Base-by-base conservation (phyloP, 1,140 invertebrate species). In the Drosophila pachea region DNA sequence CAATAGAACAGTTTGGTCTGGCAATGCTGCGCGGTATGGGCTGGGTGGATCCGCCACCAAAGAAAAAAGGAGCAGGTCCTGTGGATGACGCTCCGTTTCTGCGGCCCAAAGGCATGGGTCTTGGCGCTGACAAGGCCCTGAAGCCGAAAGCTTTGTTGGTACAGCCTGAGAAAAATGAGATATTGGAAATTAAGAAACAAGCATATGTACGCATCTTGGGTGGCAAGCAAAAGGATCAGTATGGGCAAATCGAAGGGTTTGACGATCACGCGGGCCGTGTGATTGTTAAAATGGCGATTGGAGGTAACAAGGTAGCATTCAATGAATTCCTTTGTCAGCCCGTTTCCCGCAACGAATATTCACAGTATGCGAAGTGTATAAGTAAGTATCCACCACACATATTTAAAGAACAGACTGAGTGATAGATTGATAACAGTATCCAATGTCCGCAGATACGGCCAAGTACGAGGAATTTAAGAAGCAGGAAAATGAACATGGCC, bases 1-100 rank as follows among this genome's bases (percentile, higher is more conserved):
- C 97, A 2, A 93, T 99, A 48, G 92, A 93, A 87, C 92, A 95
- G 48, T 99, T 94, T 94, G 97, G 97, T 6, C 71, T 96, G 76
- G 97, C 97, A 5, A 95, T 98, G 94, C 90, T 99, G 11, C 90
- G 97, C 77, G 97, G 97, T 36, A 99, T 99, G 97, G 97, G 97
- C 0, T 99, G 96, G 96, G 92, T 73, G 4, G 89, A 89, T 52
- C 86, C 87, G 11, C 69, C 93, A 90, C 75, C 78, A 0, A 33
- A 93, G 93, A 91, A 95, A 92, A 74, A 94, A 93, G 86, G 94
- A 92, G 54, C 92, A 90, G 89, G 92, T 91, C 89, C 90, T 90
- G 73, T 91, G 91, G 92, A 93, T 69, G 87, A 90, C 72, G 86
- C 70, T 0, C 82, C 87, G 14, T 75, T 86, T 9, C 32, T 89